Evolutionary conservation across 2,888 invertebrate genomes (phyloP).

Genomic region (Hypena proboscidalis): DNA sequence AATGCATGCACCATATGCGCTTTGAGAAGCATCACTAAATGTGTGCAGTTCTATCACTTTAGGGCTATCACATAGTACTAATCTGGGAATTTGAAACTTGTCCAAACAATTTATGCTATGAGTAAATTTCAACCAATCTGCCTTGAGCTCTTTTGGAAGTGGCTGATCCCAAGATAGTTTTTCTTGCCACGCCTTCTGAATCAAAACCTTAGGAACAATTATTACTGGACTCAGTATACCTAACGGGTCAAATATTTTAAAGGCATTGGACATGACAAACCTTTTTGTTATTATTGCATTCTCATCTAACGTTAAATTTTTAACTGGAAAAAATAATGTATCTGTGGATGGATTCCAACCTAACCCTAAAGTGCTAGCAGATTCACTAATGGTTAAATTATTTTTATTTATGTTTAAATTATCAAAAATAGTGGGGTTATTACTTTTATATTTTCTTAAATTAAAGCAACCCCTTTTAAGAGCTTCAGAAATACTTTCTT

Average conservation of each 20-base stretch:
- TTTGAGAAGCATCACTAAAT: constrained; percentile 42
- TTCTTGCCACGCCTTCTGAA: constrained; percentile 11
- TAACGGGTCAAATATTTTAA: constrained; percentile 29
- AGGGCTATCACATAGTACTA: constrained; percentile 27
- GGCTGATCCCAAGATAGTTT: constrained; percentile 40
- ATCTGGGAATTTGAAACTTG: constrained; percentile 28
- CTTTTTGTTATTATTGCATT: constrained; percentile 15
- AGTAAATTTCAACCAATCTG: constrained; percentile 29
- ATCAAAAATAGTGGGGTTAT: constrained; percentile 18
- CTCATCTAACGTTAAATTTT: not conserved
- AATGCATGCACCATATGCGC: constrained; percentile 44
- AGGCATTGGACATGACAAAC: constrained; percentile 19
- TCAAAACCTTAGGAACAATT: constrained; percentile 8
- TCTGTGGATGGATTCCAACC: constrained; percentile 25
- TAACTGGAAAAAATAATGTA: constrained; percentile 31
- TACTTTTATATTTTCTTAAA: constrained; percentile 31
- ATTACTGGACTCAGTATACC: constrained; percentile 13
- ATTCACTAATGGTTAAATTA: constrained; percentile 28
- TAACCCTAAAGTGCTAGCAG: constrained; percentile 27
- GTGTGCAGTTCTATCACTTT: constrained; percentile 37
- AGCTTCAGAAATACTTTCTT: too few relatives aligned
- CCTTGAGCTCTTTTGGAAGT: constrained; percentile 23
- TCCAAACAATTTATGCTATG: constrained; percentile 2
- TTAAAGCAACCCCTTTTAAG: constrained; percentile 25
- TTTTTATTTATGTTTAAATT: constrained; percentile 14